Evolutionary conservation across 2,113 vertebrate genomes (phyloP).

Genomic region (Ammodramus savannarum): DNA sequence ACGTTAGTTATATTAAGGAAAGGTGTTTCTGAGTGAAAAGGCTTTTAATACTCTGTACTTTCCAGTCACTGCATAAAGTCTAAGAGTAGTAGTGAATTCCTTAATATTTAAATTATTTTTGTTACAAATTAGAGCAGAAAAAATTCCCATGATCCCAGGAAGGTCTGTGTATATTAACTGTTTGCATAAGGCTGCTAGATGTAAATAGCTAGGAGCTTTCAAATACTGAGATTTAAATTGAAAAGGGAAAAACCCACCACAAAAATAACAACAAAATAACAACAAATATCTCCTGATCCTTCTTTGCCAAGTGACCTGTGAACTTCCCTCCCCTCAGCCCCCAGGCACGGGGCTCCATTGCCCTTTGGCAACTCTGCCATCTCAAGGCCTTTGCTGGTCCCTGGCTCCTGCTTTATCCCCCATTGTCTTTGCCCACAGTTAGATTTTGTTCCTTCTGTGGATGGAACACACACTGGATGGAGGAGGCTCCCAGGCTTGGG

Average conservation of each 20-base stretch:
- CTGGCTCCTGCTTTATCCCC: neutral
- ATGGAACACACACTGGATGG: fast-evolving
- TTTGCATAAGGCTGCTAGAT: neutral
- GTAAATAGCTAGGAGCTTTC: slow-evolving; percentile 4
- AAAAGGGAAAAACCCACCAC: neutral
- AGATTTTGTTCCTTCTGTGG: neutral
- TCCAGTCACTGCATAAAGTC: neutral
- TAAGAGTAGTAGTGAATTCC: neutral
- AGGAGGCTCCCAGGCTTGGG: neutral
- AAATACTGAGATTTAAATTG: neutral
- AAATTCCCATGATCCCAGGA: neutral
- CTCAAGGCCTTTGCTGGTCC: neutral
- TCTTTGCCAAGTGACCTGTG: neutral
- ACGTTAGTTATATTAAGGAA: neutral
- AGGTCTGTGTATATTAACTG: neutral
- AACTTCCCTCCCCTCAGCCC: neutral
- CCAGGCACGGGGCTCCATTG: neutral
- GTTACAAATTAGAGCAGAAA: neutral
- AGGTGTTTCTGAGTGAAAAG: neutral
- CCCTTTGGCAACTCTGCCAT: fast-evolving
- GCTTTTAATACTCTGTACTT: neutral
- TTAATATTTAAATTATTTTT: neutral
- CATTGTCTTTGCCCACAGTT: fast-evolving
- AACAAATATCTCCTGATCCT: neutral
- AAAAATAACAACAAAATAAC: neutral